A percentile compares a stretch with the other conserved stretches of the same genome.
These are phyloP conservation scores for Rotaria socialis DNA, from an alignment of 2,888 invertebrate species.

Conservation along the genomic window DNA sequence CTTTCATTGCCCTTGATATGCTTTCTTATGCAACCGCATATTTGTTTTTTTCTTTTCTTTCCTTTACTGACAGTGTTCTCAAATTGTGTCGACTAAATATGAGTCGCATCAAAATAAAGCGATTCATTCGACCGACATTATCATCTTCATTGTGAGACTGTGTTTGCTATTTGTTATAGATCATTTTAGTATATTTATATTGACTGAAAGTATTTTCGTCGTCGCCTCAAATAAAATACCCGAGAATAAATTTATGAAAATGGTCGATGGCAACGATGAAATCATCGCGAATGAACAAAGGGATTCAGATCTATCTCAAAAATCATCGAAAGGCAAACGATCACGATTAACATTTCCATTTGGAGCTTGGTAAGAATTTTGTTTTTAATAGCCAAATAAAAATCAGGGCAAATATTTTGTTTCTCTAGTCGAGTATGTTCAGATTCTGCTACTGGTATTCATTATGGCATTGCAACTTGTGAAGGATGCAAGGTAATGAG, in stretches of 20 bases:
- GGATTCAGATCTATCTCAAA: not conserved
- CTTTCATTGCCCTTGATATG: not conserved
- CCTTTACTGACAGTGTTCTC: not conserved
- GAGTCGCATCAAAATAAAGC: not conserved
- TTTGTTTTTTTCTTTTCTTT: not conserved
- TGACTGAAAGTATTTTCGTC: no score
- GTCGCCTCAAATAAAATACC: not conserved
- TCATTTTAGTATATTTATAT: no score
- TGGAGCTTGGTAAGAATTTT: not conserved
- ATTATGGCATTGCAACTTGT: constrained; percentile 57
- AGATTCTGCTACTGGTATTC: constrained; percentile 56
- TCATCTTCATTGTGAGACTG: not conserved
- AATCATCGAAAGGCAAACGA: not conserved
- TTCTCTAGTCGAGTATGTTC: constrained; percentile 52
- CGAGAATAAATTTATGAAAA: not conserved
- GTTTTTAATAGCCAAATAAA: not conserved
- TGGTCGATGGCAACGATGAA: not conserved
- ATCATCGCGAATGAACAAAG: no score
- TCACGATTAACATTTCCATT: constrained; percentile 19
- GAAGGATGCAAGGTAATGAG: constrained; percentile 56
- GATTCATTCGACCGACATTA: not conserved
- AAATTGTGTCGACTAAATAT: not conserved
- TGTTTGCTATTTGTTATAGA: not conserved
- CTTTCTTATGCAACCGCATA: not conserved
- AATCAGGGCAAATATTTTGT: not conserved